phyloP scores from a whole-genome alignment of 2,888 invertebrate species.

The Dicranocentrus wangi region DNA sequence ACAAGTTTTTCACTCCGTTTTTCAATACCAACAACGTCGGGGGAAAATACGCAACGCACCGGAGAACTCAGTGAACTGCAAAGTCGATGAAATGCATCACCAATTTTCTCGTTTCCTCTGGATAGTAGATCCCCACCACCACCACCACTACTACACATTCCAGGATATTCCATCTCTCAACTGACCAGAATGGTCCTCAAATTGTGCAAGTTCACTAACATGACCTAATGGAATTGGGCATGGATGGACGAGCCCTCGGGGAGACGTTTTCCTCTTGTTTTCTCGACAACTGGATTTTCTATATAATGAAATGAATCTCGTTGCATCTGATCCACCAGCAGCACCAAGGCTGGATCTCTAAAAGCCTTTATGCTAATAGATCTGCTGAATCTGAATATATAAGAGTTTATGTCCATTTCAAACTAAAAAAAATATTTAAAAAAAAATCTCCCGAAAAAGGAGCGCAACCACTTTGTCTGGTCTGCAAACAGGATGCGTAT shows the following conservation, averaged over 20 bases:
- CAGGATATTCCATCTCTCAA: no score
- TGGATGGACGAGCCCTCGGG: slow-evolving; percentile 32
- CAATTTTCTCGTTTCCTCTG: neutral
- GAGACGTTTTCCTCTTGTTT: slow-evolving; percentile 36
- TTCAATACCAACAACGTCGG: neutral
- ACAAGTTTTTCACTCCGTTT: neutral
- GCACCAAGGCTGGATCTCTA: slow-evolving; percentile 17
- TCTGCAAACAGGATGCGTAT: slow-evolving; percentile 15
- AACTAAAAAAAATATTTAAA: no score
- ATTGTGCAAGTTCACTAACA: slow-evolving; percentile 35
- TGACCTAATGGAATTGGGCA: slow-evolving; percentile 4
- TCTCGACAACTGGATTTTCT: neutral
- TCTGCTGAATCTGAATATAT: neutral
- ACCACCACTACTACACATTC: neutral
- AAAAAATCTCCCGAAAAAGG: no score
- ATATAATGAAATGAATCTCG: slow-evolving; percentile 3
- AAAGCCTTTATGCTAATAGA: slow-evolving; percentile 26
- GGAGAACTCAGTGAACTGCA: neutral
- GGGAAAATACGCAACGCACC: neutral
- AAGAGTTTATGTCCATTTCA: neutral
- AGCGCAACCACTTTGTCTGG: slow-evolving; percentile 19
- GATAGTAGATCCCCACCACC: no score
- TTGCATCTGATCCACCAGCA: slow-evolving; percentile 16
- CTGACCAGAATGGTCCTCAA: slow-evolving; percentile 19
- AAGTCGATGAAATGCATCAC: slow-evolving; percentile 3